Conservation (phyloP, 2,888 invertebrate genomes). For the Calameuta filiformis region DNA sequence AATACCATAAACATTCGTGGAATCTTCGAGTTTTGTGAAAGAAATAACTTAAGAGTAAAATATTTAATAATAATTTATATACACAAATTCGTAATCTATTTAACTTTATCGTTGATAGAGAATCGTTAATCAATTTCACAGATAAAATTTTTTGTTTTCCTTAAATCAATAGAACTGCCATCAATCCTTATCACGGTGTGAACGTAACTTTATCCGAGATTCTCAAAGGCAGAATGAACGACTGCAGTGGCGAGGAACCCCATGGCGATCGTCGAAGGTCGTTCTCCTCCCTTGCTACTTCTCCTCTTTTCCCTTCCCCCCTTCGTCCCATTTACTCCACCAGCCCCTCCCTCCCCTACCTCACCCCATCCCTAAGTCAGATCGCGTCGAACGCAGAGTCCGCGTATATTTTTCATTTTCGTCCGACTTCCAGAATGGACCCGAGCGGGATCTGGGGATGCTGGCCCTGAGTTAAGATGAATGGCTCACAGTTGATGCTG, state of each 20-base stretch:
- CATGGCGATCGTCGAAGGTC: not conserved
- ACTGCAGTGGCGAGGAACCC: conserved; percentile 5
- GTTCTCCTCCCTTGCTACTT: not conserved
- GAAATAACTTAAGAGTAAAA: too few relatives aligned
- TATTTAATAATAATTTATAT: too few relatives aligned
- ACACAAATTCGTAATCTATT: too few relatives aligned
- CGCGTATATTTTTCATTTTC: not conserved
- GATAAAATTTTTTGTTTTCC: too few relatives aligned
- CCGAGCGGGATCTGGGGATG: not conserved
- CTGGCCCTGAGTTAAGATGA: conserved; percentile 12
- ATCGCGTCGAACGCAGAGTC: not conserved
- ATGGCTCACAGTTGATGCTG: conserved; percentile 16
- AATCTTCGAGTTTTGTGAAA: too few relatives aligned
- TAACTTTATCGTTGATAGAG: too few relatives aligned
- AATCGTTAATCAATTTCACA: too few relatives aligned
- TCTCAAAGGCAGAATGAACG: not conserved
- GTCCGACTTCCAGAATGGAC: not conserved
- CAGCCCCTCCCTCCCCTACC: not conserved
- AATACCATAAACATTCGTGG: too few relatives aligned
- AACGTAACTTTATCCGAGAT: not conserved
- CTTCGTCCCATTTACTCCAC: not conserved
- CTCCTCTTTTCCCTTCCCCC: not conserved
- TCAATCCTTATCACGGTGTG: not conserved
- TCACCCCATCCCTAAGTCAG: not conserved
- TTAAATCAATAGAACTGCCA: too few relatives aligned